Evolutionary conservation across 2,888 invertebrate species (phyloP).

Genomic region (Sturmia bella): DNA sequence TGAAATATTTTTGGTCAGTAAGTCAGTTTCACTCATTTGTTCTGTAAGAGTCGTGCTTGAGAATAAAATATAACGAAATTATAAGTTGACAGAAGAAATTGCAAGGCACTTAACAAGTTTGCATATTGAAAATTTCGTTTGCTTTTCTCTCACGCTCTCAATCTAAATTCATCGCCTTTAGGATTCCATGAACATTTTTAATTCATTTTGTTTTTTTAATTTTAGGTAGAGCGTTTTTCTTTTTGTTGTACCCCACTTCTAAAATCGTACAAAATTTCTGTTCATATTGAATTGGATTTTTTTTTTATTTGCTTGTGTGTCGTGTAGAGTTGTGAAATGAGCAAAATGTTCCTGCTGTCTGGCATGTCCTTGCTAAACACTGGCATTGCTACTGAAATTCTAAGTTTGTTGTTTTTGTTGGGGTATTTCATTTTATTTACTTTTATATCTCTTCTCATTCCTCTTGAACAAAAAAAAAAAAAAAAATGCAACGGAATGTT

Average conservation of each 20-base stretch:
- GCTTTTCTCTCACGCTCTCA: background rate
- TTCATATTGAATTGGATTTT: constrained; percentile 28
- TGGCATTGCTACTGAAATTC: constrained; percentile 66
- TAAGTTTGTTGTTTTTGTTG: constrained; percentile 17
- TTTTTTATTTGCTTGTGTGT: background rate
- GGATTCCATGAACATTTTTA: background rate
- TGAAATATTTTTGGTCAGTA: constrained; percentile 32
- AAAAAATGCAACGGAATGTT: constrained; percentile 38
- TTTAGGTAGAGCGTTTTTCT: background rate
- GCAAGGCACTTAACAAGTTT: constrained; percentile 32
- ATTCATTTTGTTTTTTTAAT: background rate
- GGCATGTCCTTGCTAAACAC: constrained; percentile 47
- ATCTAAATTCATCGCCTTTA: background rate
- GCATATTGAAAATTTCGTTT: constrained; percentile 7
- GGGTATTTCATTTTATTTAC: background rate
- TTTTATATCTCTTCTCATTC: constrained; percentile 17
- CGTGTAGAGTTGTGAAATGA: constrained; percentile 44
- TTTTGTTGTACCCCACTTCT: constrained; percentile 1
- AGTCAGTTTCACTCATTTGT: constrained; percentile 8
- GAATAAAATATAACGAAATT: background rate
- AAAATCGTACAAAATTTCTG: constrained; percentile 4
- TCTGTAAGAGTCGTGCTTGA: background rate
- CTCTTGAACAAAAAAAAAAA: constrained; percentile 53
- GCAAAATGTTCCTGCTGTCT: constrained; percentile 30
- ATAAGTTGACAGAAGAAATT: background rate